A percentile compares a stretch with the other conserved stretches of the same genome.
These are phyloP conservation scores for Craterocephalus amniculus DNA, from an alignment of 2,797 vertebrate genomes.

Conservation along the genomic window DNA sequence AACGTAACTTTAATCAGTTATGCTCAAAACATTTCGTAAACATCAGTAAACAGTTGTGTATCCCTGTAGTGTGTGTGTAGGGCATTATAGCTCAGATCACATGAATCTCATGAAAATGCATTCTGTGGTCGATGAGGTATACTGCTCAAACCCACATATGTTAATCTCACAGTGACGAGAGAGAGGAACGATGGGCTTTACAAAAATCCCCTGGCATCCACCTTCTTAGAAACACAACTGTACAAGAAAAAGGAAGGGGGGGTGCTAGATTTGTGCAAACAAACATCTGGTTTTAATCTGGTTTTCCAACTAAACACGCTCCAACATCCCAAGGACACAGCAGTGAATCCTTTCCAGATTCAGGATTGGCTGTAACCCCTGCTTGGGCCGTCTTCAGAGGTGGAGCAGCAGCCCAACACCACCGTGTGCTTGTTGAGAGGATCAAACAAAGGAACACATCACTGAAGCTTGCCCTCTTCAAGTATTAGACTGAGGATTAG, in stretches of 20 bases:
- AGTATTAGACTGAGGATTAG: background rate
- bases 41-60: background rate
- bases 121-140: background rate
- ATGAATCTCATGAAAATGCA: background rate
- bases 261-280: background rate
- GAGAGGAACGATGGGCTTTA: background rate
- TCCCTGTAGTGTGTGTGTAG: too few species aligned
- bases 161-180: background rate
- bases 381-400: background rate
- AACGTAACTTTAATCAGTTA: background rate
- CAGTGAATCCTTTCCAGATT: background rate
- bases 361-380: background rate
- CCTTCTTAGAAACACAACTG: background rate
- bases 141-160: background rate
- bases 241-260: background rate
- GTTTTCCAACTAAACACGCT: background rate
- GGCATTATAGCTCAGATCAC: background rate
- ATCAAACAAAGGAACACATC: background rate
- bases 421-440: background rate
- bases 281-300: background rate
- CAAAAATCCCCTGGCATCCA: background rate
- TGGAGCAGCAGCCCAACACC: background rate
- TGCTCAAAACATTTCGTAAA: background rate
- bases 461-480: background rate
- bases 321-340: background rate